These are phyloP conservation scores for Phalacrocorax aristotelis DNA, from an alignment of 2,113 vertebrate species.

Conservation along the genomic window DNA sequence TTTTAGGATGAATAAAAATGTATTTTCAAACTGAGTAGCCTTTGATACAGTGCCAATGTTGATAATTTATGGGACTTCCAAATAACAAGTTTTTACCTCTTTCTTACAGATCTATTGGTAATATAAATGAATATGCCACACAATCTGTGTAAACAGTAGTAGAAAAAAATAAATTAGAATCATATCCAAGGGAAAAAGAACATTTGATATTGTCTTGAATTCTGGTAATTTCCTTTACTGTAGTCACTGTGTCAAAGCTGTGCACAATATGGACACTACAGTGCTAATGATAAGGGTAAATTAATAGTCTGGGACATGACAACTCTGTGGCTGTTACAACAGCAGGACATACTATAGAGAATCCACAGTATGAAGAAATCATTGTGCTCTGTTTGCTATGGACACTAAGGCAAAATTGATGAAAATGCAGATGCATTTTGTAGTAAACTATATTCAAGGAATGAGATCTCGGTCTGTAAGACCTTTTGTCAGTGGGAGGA, in stretches of 20 bases:
- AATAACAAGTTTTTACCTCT: not conserved
- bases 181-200: not conserved
- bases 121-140: not conserved
- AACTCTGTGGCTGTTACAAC: not conserved
- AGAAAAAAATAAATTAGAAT: not conserved
- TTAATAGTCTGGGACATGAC: not conserved
- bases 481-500: not conserved
- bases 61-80: not conserved
- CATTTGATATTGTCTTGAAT: not conserved
- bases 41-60: not conserved
- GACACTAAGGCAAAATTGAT: not conserved
- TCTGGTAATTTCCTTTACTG: not conserved
- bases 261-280: not conserved
- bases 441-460: not conserved
- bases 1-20: conserved; percentile 26
- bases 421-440: not conserved
- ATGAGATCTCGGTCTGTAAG: not conserved
- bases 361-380: not conserved
- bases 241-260: not conserved
- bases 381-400: not conserved
- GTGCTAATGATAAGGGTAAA: not conserved
- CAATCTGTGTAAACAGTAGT: not conserved
- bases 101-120: not conserved
- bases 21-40: not conserved
- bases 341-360: not conserved